These are phyloP conservation scores for Sapajus apella DNA, from an alignment of 2,113 vertebrate species.

Conservation along the genomic window DNA sequence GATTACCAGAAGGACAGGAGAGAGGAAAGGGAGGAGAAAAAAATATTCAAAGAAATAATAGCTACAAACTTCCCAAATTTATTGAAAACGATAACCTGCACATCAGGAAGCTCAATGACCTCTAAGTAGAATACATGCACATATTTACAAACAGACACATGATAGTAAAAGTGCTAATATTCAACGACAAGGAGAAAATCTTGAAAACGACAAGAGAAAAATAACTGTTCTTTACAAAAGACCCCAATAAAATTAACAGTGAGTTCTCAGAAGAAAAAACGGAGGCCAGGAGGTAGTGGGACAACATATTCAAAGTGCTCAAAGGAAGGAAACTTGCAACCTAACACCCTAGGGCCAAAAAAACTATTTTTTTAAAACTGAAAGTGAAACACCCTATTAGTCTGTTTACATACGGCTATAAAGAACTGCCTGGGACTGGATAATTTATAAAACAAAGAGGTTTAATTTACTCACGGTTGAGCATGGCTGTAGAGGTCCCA, in stretches of 20 bases:
- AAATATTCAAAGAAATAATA: neutral
- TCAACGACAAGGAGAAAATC: neutral
- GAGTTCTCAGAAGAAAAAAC: neutral
- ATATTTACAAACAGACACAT: neutral
- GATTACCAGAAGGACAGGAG: neutral
- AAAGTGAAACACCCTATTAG: neutral
- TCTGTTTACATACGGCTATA: no score
- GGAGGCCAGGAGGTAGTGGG: neutral
- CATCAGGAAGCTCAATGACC: neutral
- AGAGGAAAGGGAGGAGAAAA: neutral
- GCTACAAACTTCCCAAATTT: neutral
- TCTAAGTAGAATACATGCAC: neutral
- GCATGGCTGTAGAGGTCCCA: no score
- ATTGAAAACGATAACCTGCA: neutral
- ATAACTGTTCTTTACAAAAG: neutral
- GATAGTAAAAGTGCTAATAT: neutral
- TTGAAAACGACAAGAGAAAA: neutral
- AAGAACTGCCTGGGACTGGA: no score
- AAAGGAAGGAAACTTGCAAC: neutral
- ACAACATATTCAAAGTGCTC: neutral
- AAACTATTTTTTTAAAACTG: neutral
- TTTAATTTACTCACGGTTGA: no score
- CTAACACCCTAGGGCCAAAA: neutral
- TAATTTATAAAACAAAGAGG: no score
- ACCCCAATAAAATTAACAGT: neutral